Conservation (phyloP, 2,888 invertebrate species). For the Drosophila cognata region DNA sequence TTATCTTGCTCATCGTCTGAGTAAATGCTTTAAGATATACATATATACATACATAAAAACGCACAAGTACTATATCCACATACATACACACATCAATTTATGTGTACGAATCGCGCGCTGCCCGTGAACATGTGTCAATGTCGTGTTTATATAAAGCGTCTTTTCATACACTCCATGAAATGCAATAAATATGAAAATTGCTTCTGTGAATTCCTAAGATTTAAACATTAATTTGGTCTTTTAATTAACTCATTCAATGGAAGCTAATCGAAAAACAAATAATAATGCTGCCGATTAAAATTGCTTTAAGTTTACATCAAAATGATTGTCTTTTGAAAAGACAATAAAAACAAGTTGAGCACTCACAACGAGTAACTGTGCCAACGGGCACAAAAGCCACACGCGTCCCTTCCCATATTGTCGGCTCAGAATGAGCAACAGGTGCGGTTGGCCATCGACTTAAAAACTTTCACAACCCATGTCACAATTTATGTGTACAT, state of each 20-base stretch:
- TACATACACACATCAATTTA: neutral
- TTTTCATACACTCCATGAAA: slow-evolving; percentile 13
- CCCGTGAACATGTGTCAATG: slow-evolving; percentile 43
- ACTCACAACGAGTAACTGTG: slow-evolving; percentile 48
- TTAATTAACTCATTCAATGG: slow-evolving; percentile 16
- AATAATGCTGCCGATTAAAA: slow-evolving; percentile 44
- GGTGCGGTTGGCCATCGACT: slow-evolving; percentile 53
- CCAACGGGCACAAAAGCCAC: slow-evolving; percentile 36
- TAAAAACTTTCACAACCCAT: slow-evolving; percentile 51
- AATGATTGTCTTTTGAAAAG: slow-evolving; percentile 10
- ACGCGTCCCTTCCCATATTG: slow-evolving; percentile 9
- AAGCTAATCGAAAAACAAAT: slow-evolving; percentile 13
- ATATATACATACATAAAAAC: slow-evolving; percentile 11
- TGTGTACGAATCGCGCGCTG: slow-evolving; percentile 4
- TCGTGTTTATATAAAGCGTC: slow-evolving; percentile 38
- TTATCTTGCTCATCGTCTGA: slow-evolving; percentile 42
- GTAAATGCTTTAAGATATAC: slow-evolving; percentile 35
- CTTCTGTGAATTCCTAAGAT: slow-evolving; percentile 32
- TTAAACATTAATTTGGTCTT: slow-evolving; percentile 20
- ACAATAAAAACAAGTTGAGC: slow-evolving; percentile 47
- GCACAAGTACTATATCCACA: slow-evolving; percentile 8
- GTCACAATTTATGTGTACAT: slow-evolving; percentile 44
- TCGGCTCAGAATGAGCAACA: slow-evolving; percentile 57
- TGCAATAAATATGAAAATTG: slow-evolving; percentile 36
- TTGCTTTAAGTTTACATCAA: slow-evolving; percentile 8